Percentiles rank a stretch among this genome's conserved stretches.
phyloP scores from a whole-genome alignment of 2,113 vertebrate genomes.

The Varanus salvator region DNA sequence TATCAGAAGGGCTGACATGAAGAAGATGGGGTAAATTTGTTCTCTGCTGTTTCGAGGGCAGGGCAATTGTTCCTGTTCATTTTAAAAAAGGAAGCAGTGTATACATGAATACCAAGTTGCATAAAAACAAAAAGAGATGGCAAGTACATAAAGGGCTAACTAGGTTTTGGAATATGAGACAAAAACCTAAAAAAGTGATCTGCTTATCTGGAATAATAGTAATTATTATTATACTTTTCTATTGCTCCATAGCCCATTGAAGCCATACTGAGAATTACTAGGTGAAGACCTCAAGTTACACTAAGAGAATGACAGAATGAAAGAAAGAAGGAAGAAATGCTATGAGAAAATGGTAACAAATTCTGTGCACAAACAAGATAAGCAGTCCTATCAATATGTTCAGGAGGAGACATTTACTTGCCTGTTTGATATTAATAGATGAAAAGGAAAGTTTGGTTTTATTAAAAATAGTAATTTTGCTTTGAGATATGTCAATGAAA shows the following conservation, averaged over 20 bases:
- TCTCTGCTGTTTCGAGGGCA: no score
- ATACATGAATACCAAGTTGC: neutral
- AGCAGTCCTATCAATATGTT: neutral
- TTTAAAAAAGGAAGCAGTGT: neutral
- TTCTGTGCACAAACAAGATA: neutral
- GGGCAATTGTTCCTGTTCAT: neutral
- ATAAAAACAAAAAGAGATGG: neutral
- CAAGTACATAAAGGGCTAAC: neutral
- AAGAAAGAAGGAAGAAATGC: neutral
- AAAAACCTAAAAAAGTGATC: neutral
- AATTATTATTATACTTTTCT: no score
- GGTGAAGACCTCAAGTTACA: neutral
- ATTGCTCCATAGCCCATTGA: neutral
- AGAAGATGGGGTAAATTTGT: no score
- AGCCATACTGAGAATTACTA: conserved; percentile 9
- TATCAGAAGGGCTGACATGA: no score
- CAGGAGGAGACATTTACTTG: neutral
- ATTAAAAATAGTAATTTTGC: neutral
- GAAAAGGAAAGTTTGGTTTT: conserved; percentile 2
- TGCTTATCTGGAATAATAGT: neutral
- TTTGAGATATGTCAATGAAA: neutral
- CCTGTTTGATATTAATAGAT: neutral
- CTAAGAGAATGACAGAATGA: neutral
- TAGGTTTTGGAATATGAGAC: neutral
- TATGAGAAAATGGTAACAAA: neutral